Evolutionary conservation across 1,140 invertebrate genomes (phyloP).

Genomic region (Stenopsyche tienmushanensis): DNA sequence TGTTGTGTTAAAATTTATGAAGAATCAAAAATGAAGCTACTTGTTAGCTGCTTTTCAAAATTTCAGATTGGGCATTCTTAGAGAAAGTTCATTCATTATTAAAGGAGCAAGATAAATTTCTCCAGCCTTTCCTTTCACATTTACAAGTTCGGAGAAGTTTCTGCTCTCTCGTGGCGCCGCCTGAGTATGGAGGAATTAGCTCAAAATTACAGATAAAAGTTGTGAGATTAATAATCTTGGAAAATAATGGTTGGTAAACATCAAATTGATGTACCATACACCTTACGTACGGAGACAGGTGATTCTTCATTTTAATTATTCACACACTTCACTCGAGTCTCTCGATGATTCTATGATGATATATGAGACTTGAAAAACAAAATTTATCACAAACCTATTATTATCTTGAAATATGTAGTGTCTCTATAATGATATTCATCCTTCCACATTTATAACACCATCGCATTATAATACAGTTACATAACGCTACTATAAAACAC

Average conservation of each 20-base stretch:
- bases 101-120: constrained; percentile 25
- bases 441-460: too few relatives aligned
- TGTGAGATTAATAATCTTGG: background rate
- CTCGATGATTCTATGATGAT: too few relatives aligned
- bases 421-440: too few relatives aligned
- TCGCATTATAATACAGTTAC: too few relatives aligned
- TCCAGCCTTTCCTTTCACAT: constrained; percentile 11
- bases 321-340: too few relatives aligned
- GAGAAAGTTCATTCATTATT: constrained; percentile 21
- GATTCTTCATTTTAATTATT: background rate
- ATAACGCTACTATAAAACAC: too few relatives aligned
- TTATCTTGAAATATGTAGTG: too few relatives aligned
- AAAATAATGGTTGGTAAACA: background rate
- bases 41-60: constrained; percentile 14
- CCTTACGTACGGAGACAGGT: too few relatives aligned
- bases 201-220: background rate
- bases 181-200: background rate
- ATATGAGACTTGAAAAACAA: too few relatives aligned
- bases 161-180: constrained; percentile 9
- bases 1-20: background rate
- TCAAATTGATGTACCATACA: background rate
- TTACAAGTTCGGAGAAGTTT: constrained; percentile 21
- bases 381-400: too few relatives aligned
- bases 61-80: constrained; percentile 12
- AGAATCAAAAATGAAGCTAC: background rate